phyloP scores from a whole-genome alignment of 2,797 vertebrate genomes.

The Megalops cyprinoides region DNA sequence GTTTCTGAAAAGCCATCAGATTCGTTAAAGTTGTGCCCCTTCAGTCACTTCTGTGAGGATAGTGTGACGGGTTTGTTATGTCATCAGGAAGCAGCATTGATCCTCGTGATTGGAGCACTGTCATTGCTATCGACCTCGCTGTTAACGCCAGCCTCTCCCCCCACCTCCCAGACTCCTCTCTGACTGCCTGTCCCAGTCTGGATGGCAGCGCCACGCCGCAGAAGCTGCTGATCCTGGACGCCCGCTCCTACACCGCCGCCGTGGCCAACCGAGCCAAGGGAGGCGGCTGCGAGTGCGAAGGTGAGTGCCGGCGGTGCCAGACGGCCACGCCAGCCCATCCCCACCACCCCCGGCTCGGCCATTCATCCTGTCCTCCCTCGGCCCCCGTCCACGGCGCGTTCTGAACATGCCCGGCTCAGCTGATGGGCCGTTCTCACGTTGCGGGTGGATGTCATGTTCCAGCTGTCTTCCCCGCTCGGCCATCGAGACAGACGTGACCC shows the following conservation, averaged over 20 bases:
- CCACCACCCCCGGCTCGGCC: too few species aligned
- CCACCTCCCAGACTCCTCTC: constrained; percentile 82
- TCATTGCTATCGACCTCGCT: constrained; percentile 37
- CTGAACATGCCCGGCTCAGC: too few species aligned
- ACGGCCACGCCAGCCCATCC: neutral
- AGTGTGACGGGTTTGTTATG: neutral
- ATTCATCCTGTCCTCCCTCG: neutral
- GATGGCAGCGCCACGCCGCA: constrained; percentile 83
- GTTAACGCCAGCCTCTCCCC: neutral
- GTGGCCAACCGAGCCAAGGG: constrained; percentile 98
- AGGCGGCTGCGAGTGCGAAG: constrained; percentile 97
- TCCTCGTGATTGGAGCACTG: constrained; percentile 34
- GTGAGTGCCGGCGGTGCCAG: constrained; percentile 62
- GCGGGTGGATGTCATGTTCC: too few species aligned
- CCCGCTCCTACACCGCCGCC: constrained; percentile 94
- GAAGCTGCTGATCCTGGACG: constrained; percentile 95
- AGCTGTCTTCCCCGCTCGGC: too few species aligned
- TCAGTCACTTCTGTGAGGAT: neutral
- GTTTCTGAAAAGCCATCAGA: too few species aligned
- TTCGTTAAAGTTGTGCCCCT: neutral
- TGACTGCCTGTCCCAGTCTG: constrained; percentile 82
- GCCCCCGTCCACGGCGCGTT: neutral
- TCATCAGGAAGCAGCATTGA: constrained; percentile 47
- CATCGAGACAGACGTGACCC: neutral
- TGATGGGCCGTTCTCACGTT: too few species aligned